Conservation (phyloP, 2,113 vertebrate genomes). For the Oplegnathus fasciatus region DNA sequence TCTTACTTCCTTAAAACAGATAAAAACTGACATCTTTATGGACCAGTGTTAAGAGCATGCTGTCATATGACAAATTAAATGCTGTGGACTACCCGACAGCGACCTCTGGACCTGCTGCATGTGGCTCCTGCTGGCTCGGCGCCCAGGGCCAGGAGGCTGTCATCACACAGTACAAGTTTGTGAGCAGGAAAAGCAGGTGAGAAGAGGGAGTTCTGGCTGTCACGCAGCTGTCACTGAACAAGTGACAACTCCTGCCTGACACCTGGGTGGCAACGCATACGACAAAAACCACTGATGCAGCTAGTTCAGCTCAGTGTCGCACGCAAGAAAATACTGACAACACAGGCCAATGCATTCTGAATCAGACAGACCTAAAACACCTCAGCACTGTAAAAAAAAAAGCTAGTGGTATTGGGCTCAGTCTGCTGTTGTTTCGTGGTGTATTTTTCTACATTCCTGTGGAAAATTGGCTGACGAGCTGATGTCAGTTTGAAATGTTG, state of each 20-base stretch:
- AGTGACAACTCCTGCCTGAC: constrained; percentile 6
- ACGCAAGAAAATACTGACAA: neutral
- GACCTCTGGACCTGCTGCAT: constrained; percentile 31
- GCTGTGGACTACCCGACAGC: neutral
- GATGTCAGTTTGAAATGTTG: constrained; percentile 11
- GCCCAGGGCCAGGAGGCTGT: constrained; percentile 40
- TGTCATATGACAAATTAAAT: constrained; percentile 25
- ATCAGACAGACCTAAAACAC: neutral
- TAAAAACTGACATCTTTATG: neutral
- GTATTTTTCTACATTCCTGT: constrained; percentile 37
- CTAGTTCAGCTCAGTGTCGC: neutral
- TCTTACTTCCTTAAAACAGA: neutral
- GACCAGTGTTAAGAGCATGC: neutral
- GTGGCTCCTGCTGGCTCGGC: constrained; percentile 40
- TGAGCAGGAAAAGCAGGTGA: constrained; percentile 66
- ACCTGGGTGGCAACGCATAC: constrained; percentile 2
- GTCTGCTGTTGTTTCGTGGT: neutral
- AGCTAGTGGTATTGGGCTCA: neutral
- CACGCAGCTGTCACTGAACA: constrained; percentile 32
- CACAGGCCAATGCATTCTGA: neutral
- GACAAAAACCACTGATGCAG: constrained; percentile 12
- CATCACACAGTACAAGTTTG: constrained; percentile 17
- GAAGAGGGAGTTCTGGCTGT: constrained; percentile 13
- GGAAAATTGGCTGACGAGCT: neutral
- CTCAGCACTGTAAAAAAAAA: neutral